Base-by-base conservation (phyloP, 2,797 vertebrate genomes). In the Danio choprae region DNA sequence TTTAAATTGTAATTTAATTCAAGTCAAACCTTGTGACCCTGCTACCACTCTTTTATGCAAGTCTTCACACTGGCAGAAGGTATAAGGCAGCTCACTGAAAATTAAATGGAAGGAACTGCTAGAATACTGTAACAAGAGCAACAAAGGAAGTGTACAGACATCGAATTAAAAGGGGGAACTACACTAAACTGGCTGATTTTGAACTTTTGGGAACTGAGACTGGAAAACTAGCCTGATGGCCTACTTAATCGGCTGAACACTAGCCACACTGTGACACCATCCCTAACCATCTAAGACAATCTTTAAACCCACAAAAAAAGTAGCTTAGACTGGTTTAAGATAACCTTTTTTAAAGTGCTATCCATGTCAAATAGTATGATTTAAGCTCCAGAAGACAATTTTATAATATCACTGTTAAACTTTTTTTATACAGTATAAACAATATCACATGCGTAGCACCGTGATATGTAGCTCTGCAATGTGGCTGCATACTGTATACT, bases 1-100 rank as follows among this genome's bases (percentile, higher is more conserved):
- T 73, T 36, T 29, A 41, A 67, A 67, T 43, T 44, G 40, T 18
- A 55, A 77, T 77, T 56, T 43, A 44, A 22, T 63, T 75, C 46
- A 75, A 43, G 38, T 75, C 50, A 36, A 36, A 50, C 58, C 72
- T 48, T 60, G 44, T 74, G n/a, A 51, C 59, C 48, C 8, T 20
- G 60, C n/a, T 5, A 55, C 15, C 7, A 40, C 8, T 29, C 18
- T 64, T 53, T 40, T 65, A 48, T 76, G 74, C 5, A 7, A 40
- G 11, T 63, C 36, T 15, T 22, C 7, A 74, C 7, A 40, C 12
- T 15, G 16, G 3, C 40, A 12, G 55, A 48, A 3, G 12, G n/a
- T 8, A 20, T 1, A 43, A 55, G 11, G 36, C 7, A 36, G 41
- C n/a, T 41, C 6, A 0, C 4, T 20, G 50, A 70, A 70, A 40